Evolutionary conservation across 2,888 invertebrate genomes (phyloP).

Genomic region (Catocala fraxini): DNA sequence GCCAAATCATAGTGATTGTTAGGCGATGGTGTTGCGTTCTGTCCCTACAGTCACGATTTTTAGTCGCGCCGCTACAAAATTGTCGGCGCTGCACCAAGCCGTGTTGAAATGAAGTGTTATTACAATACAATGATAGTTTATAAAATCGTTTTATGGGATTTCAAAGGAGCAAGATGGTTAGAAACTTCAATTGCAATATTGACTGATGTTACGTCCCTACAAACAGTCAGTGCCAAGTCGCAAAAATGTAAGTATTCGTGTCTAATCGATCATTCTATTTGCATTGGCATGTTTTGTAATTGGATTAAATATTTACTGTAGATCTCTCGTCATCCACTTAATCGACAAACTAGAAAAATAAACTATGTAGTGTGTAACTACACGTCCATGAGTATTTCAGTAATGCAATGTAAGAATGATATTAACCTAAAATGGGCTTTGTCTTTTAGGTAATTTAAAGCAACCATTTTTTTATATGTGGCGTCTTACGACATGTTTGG

Average conservation of each 20-base stretch:
- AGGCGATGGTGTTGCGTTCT: slow-evolving; percentile 55
- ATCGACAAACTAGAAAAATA: too few species aligned
- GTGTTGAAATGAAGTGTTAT: slow-evolving; percentile 63
- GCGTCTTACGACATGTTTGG: too few species aligned
- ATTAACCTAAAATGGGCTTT: too few species aligned
- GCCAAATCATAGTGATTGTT: slow-evolving; percentile 72
- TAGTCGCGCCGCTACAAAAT: slow-evolving; percentile 44
- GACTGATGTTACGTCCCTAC: neutral
- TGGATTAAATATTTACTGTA: neutral
- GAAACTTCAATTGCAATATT: slow-evolving; percentile 7
- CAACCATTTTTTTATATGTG: too few species aligned
- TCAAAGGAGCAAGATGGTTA: slow-evolving; percentile 6
- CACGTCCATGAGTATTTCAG: too few species aligned
- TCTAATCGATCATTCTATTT: neutral
- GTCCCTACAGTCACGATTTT: slow-evolving; percentile 75
- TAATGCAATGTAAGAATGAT: too few species aligned
- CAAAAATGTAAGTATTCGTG: neutral
- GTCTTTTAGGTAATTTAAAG: too few species aligned
- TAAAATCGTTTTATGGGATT: slow-evolving; percentile 24
- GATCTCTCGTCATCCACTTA: too few species aligned
- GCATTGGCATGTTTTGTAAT: neutral
- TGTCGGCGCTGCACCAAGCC: slow-evolving; percentile 47
- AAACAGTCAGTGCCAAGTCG: neutral
- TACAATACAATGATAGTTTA: slow-evolving; percentile 41
- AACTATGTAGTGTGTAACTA: too few species aligned